Evolutionary conservation across 2,888 invertebrate genomes (phyloP).

Genomic region (Hypselothyrea guttata): DNA sequence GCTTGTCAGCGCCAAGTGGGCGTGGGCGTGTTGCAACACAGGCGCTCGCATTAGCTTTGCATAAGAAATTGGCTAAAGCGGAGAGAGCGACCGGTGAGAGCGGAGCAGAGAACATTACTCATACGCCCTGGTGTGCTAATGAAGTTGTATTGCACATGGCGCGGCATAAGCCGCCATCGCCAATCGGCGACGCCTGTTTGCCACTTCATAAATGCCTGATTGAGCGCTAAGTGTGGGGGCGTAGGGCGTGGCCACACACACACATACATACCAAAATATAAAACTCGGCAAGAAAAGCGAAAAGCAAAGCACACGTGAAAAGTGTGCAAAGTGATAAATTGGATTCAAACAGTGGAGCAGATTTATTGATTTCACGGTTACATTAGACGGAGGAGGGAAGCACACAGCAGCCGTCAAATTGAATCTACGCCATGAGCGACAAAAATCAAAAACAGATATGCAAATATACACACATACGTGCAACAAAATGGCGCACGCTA

Average conservation of each 20-base stretch:
- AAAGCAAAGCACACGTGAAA: constrained; percentile 32
- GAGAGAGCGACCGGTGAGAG: too few species aligned
- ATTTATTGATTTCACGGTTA: constrained; percentile 71
- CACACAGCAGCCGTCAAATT: constrained; percentile 57
- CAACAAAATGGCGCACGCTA: constrained; percentile 38
- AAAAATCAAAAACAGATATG: constrained; percentile 74
- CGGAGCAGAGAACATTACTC: too few species aligned
- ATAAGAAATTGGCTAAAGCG: constrained; percentile 41
- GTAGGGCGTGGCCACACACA: not conserved
- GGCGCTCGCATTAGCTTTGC: constrained; percentile 35
- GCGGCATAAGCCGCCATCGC: constrained; percentile 57
- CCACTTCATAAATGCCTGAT: constrained; percentile 60
- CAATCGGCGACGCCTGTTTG: constrained; percentile 53
- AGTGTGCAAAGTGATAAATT: constrained; percentile 72
- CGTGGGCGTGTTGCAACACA: constrained; percentile 29
- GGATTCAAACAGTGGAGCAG: constrained; percentile 74
- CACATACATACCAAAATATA: not conserved
- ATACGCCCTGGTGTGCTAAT: constrained; percentile 54
- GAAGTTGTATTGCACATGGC: constrained; percentile 62
- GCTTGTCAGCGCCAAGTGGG: constrained; percentile 13
- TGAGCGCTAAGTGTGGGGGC: constrained; percentile 7
- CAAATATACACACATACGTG: constrained; percentile 47
- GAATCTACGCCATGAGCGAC: constrained; percentile 70
- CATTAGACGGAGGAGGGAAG: constrained; percentile 19
- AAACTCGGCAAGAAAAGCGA: constrained; percentile 14